Evolutionary conservation across 2,797 vertebrate species (phyloP).

Genomic region (Chloroceryle inda): DNA sequence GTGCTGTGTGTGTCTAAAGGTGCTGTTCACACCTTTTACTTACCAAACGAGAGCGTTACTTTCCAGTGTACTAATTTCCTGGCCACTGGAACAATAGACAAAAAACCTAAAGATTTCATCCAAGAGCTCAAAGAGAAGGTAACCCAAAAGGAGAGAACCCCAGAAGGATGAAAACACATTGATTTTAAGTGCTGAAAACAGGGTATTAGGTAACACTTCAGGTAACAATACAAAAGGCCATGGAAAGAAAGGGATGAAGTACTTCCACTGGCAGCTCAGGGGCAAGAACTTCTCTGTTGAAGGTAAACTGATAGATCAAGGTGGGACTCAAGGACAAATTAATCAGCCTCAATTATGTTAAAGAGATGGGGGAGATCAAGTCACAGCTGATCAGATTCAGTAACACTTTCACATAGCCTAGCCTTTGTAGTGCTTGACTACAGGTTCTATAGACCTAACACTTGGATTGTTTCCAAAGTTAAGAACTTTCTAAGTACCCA

Average conservation of each 20-base stretch:
- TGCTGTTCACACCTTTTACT: neutral
- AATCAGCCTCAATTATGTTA: constrained; percentile 50
- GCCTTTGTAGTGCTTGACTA: neutral
- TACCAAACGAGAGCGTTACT: neutral
- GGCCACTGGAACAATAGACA: neutral
- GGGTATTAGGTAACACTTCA: neutral
- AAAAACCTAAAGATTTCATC: neutral
- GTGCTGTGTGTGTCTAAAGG: neutral
- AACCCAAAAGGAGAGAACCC: neutral
- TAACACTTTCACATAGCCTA: neutral
- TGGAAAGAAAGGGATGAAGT: neutral
- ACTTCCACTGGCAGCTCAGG: neutral
- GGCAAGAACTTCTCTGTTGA: neutral
- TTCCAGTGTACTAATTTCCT: neutral
- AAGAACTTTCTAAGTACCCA: neutral
- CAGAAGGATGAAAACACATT: neutral
- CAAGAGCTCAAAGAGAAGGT: neutral
- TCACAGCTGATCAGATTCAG: neutral
- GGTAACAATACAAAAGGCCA: neutral
- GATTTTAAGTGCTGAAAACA: neutral
- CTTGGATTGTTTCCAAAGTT: neutral
- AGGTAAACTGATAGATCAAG: neutral
- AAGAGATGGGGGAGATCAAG: neutral
- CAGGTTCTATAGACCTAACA: neutral
- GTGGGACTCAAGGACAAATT: constrained; percentile 53